A percentile compares a stretch with the other conserved stretches of the same genome.
These are phyloP conservation scores for Enteromius viviparus DNA, from an alignment of 2,797 vertebrate species.

Conservation along the genomic window DNA sequence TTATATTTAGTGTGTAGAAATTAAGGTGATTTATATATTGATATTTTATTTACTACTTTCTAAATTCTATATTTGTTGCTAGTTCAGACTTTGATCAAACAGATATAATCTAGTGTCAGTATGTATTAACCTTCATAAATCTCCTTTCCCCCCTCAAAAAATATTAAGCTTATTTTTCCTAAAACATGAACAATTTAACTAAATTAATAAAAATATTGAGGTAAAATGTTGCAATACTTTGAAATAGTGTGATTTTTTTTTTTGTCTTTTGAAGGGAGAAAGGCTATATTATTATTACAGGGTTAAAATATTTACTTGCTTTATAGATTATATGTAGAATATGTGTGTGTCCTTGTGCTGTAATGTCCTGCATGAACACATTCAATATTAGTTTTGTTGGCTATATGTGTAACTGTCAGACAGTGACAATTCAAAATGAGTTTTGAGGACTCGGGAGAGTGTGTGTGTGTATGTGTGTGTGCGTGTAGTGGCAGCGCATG, in stretches of 20 bases:
- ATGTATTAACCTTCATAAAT: background rate
- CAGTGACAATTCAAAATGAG: conserved; percentile 51
- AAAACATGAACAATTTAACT: background rate
- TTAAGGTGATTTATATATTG: background rate
- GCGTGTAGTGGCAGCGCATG: conserved; percentile 28
- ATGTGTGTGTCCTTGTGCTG: background rate
- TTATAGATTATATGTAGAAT: background rate
- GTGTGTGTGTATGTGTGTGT: background rate
- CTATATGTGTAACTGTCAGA: conserved; percentile 52
- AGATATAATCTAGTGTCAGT: background rate
- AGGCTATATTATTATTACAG: background rate
- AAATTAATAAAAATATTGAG: background rate
- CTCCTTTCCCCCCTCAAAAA: background rate
- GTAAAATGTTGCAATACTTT: background rate
- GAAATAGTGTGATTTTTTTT: background rate
- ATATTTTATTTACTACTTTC: background rate
- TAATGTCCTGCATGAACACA: conserved; percentile 13
- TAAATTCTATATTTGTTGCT: background rate
- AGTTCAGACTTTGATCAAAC: background rate
- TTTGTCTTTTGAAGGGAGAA: background rate
- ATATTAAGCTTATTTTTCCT: background rate
- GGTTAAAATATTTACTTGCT: background rate
- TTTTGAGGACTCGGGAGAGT: conserved; percentile 35
- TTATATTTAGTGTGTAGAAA: background rate
- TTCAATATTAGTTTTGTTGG: conserved; percentile 30